Percentiles rank a stretch among this genome's conserved stretches.
Evolutionary conservation across 2,888 invertebrate genomes (phyloP).

Genomic region (Nowickia ferox): DNA sequence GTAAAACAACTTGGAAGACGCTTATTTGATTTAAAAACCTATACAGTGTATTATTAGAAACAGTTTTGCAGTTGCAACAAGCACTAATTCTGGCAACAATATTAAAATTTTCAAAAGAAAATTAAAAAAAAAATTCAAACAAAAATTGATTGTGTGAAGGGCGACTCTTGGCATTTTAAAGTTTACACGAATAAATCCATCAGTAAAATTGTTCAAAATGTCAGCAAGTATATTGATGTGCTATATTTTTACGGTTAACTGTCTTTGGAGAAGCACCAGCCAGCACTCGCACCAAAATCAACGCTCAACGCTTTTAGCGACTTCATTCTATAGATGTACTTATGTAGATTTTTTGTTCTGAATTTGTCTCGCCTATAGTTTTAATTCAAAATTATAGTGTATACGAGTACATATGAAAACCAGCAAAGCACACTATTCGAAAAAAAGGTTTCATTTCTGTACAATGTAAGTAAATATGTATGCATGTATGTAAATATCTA

Average conservation of each 20-base stretch:
- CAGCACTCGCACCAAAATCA: conserved; percentile 41
- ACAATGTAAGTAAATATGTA: conserved; percentile 8
- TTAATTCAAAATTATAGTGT: conserved; percentile 56
- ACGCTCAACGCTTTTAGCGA: conserved; percentile 69
- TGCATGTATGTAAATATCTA: conserved; percentile 11
- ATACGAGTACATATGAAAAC: conserved; percentile 2
- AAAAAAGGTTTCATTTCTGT: conserved; percentile 51
- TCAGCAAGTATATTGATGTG: background rate
- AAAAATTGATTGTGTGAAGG: too few species aligned
- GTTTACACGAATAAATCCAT: background rate
- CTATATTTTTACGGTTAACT: conserved; percentile 23
- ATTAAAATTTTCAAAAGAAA: too few species aligned
- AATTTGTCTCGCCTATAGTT: conserved; percentile 71
- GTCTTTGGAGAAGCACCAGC: conserved; percentile 13
- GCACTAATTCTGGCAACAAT: too few species aligned
- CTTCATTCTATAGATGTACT: conserved; percentile 49
- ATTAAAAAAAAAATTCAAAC: too few species aligned
- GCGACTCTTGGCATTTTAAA: background rate
- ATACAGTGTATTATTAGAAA: too few species aligned
- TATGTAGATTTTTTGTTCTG: conserved; percentile 40
- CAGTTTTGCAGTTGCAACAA: too few species aligned
- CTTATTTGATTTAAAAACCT: too few species aligned
- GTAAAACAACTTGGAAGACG: too few species aligned
- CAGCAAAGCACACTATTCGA: conserved; percentile 12
- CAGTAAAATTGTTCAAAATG: too few species aligned